These are phyloP conservation scores for Rhynchonema sp. DNA, from an alignment of 2,888 invertebrate genomes.

Conservation along the genomic window DNA sequence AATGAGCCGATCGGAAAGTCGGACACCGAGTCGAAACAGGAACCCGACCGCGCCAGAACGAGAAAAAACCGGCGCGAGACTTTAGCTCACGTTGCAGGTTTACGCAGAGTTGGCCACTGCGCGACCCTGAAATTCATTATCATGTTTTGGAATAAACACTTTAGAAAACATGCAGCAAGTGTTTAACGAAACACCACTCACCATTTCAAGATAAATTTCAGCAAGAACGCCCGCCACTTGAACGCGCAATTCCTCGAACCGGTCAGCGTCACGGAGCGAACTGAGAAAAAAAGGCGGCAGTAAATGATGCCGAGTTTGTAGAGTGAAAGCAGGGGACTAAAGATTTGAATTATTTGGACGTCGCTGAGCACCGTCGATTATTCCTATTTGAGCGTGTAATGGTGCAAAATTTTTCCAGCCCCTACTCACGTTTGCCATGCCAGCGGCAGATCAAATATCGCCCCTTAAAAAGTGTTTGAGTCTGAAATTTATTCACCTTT, in stretches of 20 bases:
- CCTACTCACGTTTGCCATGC: slow-evolving; percentile 79
- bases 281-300: slow-evolving; percentile 3
- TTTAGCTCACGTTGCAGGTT: slow-evolving; percentile 78
- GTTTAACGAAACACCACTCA: not conserved
- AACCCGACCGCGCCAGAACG: slow-evolving; percentile 93
- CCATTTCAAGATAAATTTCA: slow-evolving; percentile 65
- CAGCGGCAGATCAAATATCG: slow-evolving; percentile 83
- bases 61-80: slow-evolving; percentile 75
- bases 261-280: slow-evolving; percentile 9
- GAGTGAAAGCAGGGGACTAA: slow-evolving; percentile 6
- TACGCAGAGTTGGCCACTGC: slow-evolving; percentile 47
- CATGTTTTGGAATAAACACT: not conserved
- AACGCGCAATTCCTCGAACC: slow-evolving; percentile 83
- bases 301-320: too few relatives aligned
- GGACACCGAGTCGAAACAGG: slow-evolving; percentile 78
- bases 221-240: slow-evolving; percentile 84
- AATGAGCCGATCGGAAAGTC: too few relatives aligned
- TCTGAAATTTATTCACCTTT: not conserved
- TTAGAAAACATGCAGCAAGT: not conserved
- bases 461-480: too few relatives aligned
- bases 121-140: slow-evolving; percentile 20
- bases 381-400: slow-evolving; percentile 85
- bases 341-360: not conserved
- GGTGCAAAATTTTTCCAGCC: slow-evolving; percentile 78
- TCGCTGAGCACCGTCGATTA: slow-evolving; percentile 72